These are phyloP conservation scores for Zaprionus camerounensis DNA, from an alignment of 1,140 invertebrate genomes.

Conservation along the genomic window DNA sequence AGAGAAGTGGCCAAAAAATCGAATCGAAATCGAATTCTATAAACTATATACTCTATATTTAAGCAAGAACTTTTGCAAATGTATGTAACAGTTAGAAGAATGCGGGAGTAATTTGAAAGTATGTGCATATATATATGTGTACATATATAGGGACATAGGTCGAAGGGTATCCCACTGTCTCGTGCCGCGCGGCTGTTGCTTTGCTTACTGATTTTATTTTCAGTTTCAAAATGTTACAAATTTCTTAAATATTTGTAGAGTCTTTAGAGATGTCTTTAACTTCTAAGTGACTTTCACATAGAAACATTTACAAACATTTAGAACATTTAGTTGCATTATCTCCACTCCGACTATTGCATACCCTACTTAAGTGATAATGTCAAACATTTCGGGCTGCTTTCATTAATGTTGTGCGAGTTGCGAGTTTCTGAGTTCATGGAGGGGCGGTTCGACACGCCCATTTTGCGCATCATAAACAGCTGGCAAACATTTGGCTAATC, in stretches of 20 bases:
- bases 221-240: too few species aligned
- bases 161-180: too few species aligned
- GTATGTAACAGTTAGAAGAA: too few species aligned
- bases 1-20: too few species aligned
- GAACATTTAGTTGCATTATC: not conserved
- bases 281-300: not conserved
- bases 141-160: too few species aligned
- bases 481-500: constrained; percentile 31
- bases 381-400: not conserved
- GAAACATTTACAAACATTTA: not conserved
- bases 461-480: not conserved
- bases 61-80: not conserved
- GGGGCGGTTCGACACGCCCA: constrained; percentile 20
- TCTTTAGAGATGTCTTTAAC: too few species aligned
- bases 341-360: not conserved
- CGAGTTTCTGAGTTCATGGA: not conserved
- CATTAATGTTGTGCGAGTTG: not conserved
- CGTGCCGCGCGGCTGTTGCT: too few species aligned
- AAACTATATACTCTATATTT: not conserved
- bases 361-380: not conserved
- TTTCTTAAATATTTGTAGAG: too few species aligned
- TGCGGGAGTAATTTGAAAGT: too few species aligned
- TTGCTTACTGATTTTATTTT: too few species aligned
- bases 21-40: not conserved
- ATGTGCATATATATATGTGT: too few species aligned